Evolutionary conservation across 2,888 invertebrate genomes (phyloP).

Genomic region (Tetrapedia diversipes): DNA sequence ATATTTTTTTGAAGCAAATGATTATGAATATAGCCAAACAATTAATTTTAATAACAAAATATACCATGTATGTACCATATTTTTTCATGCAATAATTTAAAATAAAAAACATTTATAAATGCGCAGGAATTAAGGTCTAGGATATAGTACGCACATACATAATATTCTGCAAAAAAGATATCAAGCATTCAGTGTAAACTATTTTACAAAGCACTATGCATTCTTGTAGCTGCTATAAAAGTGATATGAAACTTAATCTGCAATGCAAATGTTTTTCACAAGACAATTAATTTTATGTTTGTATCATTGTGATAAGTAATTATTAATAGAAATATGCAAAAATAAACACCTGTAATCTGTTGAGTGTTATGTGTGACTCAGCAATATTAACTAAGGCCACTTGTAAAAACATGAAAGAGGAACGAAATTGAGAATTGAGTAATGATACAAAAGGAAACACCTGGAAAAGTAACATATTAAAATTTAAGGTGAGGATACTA

Average conservation of each 20-base stretch:
- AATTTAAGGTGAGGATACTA: slow-evolving; percentile 31
- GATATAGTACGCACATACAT: too few species aligned
- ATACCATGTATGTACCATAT: neutral
- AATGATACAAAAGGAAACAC: slow-evolving; percentile 80
- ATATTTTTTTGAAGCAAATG: neutral
- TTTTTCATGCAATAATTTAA: neutral
- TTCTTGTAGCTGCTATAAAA: slow-evolving; percentile 1
- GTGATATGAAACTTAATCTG: neutral
- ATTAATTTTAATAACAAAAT: neutral
- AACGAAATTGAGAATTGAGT: slow-evolving; percentile 78
- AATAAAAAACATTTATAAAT: neutral
- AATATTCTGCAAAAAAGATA: too few species aligned
- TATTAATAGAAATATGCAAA: slow-evolving; percentile 35
- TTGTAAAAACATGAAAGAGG: slow-evolving; percentile 76
- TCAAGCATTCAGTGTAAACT: neutral
- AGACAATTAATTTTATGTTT: neutral
- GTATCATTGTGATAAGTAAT: slow-evolving; percentile 19
- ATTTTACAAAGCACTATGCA: neutral
- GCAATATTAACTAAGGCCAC: slow-evolving; percentile 76
- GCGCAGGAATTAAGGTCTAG: neutral
- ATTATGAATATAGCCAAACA: neutral
- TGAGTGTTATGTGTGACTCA: slow-evolving; percentile 74
- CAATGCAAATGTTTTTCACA: slow-evolving; percentile 3
- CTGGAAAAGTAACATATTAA: slow-evolving; percentile 73
- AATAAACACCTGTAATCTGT: slow-evolving; percentile 78